Percentiles rank a stretch among this genome's conserved stretches.
These are phyloP conservation scores for Acanthacorydalis orientalis DNA, from an alignment of 2,888 invertebrate genomes.

Conservation along the genomic window DNA sequence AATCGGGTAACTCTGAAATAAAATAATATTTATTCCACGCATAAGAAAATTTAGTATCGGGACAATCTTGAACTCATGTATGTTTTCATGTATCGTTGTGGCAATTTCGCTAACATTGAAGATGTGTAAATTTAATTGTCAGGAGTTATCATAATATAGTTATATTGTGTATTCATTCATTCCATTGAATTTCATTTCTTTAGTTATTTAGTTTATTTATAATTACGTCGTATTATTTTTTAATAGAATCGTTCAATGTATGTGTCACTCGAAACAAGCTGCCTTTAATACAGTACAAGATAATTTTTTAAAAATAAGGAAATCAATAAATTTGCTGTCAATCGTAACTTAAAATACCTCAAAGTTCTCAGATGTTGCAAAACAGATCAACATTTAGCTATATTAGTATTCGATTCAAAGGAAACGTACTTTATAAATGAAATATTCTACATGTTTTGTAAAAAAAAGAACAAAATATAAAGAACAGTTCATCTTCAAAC, in stretches of 20 bases:
- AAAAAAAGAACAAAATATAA: too few species aligned
- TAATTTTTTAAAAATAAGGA: slow-evolving; percentile 4
- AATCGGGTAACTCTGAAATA: too few species aligned
- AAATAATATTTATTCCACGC: too few species aligned
- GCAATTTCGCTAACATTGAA: slow-evolving; percentile 3
- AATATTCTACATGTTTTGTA: too few species aligned
- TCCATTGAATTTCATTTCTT: slow-evolving; percentile 3
- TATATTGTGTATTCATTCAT: slow-evolving; percentile 1
- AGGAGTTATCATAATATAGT: slow-evolving; percentile 1
- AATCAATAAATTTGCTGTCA: slow-evolving; percentile 5
- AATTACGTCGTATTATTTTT: not conserved
- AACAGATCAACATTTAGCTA: not conserved
- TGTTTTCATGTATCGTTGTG: slow-evolving; percentile 6
- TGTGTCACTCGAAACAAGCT: slow-evolving; percentile 7
- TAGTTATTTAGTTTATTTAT: slow-evolving; percentile 1
- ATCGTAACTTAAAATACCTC: slow-evolving; percentile 7
- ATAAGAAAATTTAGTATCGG: not conserved
- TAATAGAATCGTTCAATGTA: slow-evolving; percentile 2
- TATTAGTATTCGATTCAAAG: too few species aligned
- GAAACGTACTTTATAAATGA: too few species aligned
- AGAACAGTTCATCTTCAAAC: too few species aligned
- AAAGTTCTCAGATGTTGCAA: slow-evolving; percentile 5
- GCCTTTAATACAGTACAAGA: slow-evolving; percentile 7
- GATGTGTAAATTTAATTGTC: slow-evolving; percentile 5
- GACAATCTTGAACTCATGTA: slow-evolving; percentile 1